Base-by-base conservation (phyloP, 2,113 vertebrate genomes). In the Pelobates fuscus region DNA sequence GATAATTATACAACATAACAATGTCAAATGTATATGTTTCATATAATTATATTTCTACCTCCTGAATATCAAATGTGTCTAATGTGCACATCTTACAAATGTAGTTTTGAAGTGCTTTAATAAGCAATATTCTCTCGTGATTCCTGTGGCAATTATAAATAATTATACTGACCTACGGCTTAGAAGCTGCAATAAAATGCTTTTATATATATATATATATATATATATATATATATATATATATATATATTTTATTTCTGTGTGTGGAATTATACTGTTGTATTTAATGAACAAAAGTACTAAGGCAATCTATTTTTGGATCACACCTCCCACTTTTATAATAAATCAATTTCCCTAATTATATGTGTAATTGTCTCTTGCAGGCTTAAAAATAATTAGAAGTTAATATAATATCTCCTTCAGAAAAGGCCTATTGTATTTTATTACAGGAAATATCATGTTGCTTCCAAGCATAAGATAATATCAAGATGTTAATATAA, bases 241-340 rank as follows among this genome's bases (percentile, higher is more conserved):
- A n/a, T n/a, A n/a, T n/a, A n/a, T n/a, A n/a, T n/a, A 6, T 37
- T 37, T 37, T 37, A 5, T 37, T 10, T 37, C 10, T 37, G 44
- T 52, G 14, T 52, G n/a, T 66, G 29, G 25, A 76, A 26, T 30
- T n/a, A 67, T 67, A 25, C 29, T 30, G 32, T 49, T 58, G 49
- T 30, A 76, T 29, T 74, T 76, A 67, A 76, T 76, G 64, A 75
- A 75, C 25, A 46, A 67, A n/a, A 49, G 41, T 27, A 64, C 27
- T 37, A 15, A 54, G 54, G 8, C 32, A 67, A 67, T 60, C 72
- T 60, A 67, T 76, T 58, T 59, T 44, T 63, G 44, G 30, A 46
- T 29, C 72, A 58, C 29, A 23, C 25, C 8, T 59, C 20, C 37
- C n/a, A 54, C 37, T 46, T 67, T 67, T 67, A 29, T 30, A 30